Percentiles rank a stretch among this genome's conserved stretches.
Evolutionary conservation across 2,888 invertebrate genomes (phyloP).

Genomic region (Macropis europaea): DNA sequence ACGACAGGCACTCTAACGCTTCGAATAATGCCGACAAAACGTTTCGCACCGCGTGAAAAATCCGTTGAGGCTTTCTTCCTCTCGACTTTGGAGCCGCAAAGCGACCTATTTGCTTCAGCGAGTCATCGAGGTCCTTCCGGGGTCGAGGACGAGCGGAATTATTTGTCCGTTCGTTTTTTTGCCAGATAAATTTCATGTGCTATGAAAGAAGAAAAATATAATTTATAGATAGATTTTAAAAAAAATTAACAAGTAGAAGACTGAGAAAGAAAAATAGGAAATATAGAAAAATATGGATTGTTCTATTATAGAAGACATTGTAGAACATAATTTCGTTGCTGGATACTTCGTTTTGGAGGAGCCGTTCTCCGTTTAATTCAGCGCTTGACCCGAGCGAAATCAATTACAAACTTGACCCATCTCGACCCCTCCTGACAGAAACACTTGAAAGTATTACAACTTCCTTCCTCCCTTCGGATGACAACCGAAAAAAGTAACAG

Average conservation of each 20-base stretch:
- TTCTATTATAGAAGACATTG: too few relatives aligned
- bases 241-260: too few relatives aligned
- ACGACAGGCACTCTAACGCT: background rate
- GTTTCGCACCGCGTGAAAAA: slow-evolving; percentile 12
- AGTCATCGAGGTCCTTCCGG: background rate
- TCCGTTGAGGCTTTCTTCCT: slow-evolving; percentile 52
- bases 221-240: too few relatives aligned
- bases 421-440: slow-evolving; percentile 24
- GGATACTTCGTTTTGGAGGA: background rate
- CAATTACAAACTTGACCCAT: slow-evolving; percentile 44
- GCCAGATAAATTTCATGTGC: too few relatives aligned
- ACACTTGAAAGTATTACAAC: slow-evolving; percentile 14
- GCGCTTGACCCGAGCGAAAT: slow-evolving; percentile 7
- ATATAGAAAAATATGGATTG: too few relatives aligned
- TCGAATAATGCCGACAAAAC: slow-evolving; percentile 18
- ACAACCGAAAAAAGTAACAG: background rate
- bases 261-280: too few relatives aligned
- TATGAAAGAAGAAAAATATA: too few relatives aligned
- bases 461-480: slow-evolving; percentile 13
- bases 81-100: slow-evolving; percentile 43
- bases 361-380: slow-evolving; percentile 8
- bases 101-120: slow-evolving; percentile 51
- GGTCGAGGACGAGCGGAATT: too few relatives aligned
- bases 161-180: too few relatives aligned
- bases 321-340: background rate